A percentile compares a stretch with the other conserved stretches of the same genome.
phyloP scores from a whole-genome alignment of 2,113 vertebrate species.

The Seriola aureovittata region DNA sequence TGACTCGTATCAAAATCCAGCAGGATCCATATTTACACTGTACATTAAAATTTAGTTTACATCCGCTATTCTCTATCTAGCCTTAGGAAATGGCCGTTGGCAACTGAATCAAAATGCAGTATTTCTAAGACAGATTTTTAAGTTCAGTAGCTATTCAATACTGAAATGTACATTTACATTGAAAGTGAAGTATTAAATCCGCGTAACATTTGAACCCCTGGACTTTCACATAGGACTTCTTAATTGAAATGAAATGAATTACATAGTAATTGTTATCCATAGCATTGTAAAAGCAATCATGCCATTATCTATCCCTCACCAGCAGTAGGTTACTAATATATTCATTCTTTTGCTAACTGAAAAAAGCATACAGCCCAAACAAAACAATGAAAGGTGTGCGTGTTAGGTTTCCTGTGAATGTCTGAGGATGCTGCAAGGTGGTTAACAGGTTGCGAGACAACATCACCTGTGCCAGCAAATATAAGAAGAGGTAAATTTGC shows the following conservation, averaged over 20 bases:
- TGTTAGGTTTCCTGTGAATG: constrained; percentile 11
- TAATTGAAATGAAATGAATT: neutral
- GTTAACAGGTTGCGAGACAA: constrained; percentile 43
- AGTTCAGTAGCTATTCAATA: neutral
- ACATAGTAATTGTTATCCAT: neutral
- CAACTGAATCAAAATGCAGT: neutral
- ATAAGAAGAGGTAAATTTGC: constrained; percentile 27
- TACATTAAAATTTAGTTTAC: constrained; percentile 1
- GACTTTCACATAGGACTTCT: neutral
- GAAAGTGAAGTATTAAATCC: constrained; percentile 3
- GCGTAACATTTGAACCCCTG: neutral
- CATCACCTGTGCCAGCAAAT: constrained; percentile 5
- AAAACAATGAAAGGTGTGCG: constrained; percentile 39
- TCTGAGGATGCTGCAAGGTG: constrained; percentile 36
- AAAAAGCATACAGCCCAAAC: constrained; percentile 43
- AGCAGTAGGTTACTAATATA: constrained; percentile 40
- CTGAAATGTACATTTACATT: neutral
- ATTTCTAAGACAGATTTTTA: neutral
- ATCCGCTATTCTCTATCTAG: neutral
- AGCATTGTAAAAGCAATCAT: neutral
- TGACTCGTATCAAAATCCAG: neutral
- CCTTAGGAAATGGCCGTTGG: neutral
- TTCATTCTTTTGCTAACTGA: constrained; percentile 52
- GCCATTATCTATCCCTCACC: constrained; percentile 10
- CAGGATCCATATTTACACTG: neutral